Percentiles rank a stretch among this genome's conserved stretches.
Conservation (phyloP, 2,797 vertebrate species). For the Scarus forsteni region DNA sequence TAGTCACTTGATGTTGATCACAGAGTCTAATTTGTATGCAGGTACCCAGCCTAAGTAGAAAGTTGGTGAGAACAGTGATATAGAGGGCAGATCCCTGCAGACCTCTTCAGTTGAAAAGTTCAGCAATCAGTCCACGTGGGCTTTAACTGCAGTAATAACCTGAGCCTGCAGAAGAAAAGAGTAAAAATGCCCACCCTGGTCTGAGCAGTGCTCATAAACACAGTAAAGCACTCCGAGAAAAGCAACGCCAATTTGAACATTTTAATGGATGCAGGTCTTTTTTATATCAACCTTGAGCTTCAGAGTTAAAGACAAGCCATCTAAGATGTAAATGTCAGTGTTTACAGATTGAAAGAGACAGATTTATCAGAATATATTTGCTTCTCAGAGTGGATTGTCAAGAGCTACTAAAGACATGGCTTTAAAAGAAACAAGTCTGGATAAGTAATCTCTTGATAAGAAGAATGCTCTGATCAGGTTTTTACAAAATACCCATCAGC, state of each 20-base stretch:
- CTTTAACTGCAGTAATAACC: constrained; percentile 4
- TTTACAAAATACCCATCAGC: no score
- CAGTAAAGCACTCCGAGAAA: not conserved
- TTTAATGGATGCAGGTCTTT: not conserved
- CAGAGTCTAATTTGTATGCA: constrained; percentile 4
- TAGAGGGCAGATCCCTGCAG: not conserved
- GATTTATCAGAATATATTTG: not conserved
- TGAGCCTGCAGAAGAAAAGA: not conserved
- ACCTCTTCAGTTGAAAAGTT: not conserved
- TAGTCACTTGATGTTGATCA: not conserved
- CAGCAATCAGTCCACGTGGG: not conserved
- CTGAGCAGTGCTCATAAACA: not conserved
- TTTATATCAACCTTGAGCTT: not conserved
- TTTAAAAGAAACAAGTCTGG: not conserved
- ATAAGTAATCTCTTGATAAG: not conserved
- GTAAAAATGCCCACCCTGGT: not conserved
- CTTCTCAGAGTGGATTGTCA: not conserved
- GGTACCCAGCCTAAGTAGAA: not conserved
- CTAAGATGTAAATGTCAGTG: constrained; percentile 1
- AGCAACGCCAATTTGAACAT: not conserved
- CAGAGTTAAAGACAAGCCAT: not conserved
- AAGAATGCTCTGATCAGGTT: no score
- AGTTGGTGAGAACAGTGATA: not conserved
- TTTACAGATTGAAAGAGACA: not conserved
- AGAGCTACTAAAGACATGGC: not conserved